A percentile compares a stretch with the other conserved stretches of the same genome.
These are phyloP conservation scores for Drosophila falleni DNA, from an alignment of 2,888 invertebrate species.

Conservation along the genomic window DNA sequence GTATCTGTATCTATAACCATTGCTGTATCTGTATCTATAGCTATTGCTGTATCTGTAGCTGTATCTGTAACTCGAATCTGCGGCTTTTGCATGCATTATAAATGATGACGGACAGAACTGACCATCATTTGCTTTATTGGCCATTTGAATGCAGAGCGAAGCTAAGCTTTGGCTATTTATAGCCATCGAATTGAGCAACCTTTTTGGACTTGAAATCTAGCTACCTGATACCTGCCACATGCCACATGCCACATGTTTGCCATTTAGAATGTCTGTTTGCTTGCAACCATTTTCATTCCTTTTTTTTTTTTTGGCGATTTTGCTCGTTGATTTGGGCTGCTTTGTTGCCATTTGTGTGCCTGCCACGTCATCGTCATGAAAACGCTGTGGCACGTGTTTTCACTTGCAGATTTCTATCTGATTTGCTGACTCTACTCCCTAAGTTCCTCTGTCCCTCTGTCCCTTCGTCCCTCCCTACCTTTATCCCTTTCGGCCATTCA, in stretches of 20 bases:
- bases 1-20: constrained; percentile 27
- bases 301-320: constrained; percentile 5
- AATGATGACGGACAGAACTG: constrained; percentile 50
- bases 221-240: constrained; percentile 2
- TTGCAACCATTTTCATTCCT: constrained; percentile 22
- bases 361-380: constrained; percentile 64
- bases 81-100: constrained; percentile 70
- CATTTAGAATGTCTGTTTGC: constrained; percentile 11
- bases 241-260: constrained; percentile 10
- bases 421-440: constrained; percentile 49
- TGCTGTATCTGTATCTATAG: background rate
- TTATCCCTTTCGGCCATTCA: background rate
- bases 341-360: constrained; percentile 67
- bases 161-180: constrained; percentile 50
- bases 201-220: background rate
- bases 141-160: constrained; percentile 65
- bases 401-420: constrained; percentile 56
- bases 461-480: background rate
- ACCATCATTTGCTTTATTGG: constrained; percentile 32
- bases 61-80: constrained; percentile 28
- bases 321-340: constrained; percentile 25
- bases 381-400: constrained; percentile 41
- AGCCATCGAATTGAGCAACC: constrained; percentile 23
- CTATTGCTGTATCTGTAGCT: constrained; percentile 10
- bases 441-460: background rate